Base-by-base conservation (phyloP, 2,113 vertebrate genomes). In the Carollia perspicillata region DNA sequence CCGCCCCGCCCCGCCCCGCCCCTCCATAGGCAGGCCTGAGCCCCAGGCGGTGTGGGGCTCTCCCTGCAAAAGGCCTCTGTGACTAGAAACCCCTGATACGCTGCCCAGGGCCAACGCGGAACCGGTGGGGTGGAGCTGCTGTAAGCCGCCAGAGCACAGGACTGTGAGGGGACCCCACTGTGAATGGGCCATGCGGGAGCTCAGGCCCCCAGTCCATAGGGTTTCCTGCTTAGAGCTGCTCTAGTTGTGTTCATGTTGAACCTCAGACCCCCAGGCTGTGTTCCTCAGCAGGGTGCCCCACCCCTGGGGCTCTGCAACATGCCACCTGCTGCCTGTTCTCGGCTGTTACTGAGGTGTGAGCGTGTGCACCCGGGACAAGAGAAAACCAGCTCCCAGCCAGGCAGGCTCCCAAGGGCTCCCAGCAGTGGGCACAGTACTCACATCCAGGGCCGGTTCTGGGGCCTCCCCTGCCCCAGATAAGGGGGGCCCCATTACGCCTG, bases 391-490 rank as follows among this genome's bases (percentile, higher is more conserved):
- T 55, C 79, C 26, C 26, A 28, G 11, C 4, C 87, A 8, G 22
- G 47, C 87, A 8, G 22, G 47, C 60, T 66, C 47, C 89, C 86
- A 58, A 0, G 0, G 5, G 28, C 35, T 69, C 51, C 35, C 11
- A 35, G n/a, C 65, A 37, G 2, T 0, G 77, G 71, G 47, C 71
- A 23, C 7, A 18, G 12, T 95, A 99, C 99, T 99, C 97, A 99
- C 99, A 22, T 99, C 99, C 33, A 99, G 98, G 22, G 99, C 97
- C 6, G 99, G 99, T 91, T 99, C 99, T 0, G 99, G 97, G 69
- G 99, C 99, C 0, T 99, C 99, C 8, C 98, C 99, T 0, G 98
- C 93, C 0, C 98, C 98, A 3, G 98, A 97, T 14, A 99, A 95
- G 8, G 97, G 93, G n/a, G 97, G 95, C 10, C 96, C 98, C 96